A percentile compares a stretch with the other conserved stretches of the same genome.
phyloP scores from a whole-genome alignment of 1,140 invertebrate genomes.

The Hesperophylax magnus region DNA sequence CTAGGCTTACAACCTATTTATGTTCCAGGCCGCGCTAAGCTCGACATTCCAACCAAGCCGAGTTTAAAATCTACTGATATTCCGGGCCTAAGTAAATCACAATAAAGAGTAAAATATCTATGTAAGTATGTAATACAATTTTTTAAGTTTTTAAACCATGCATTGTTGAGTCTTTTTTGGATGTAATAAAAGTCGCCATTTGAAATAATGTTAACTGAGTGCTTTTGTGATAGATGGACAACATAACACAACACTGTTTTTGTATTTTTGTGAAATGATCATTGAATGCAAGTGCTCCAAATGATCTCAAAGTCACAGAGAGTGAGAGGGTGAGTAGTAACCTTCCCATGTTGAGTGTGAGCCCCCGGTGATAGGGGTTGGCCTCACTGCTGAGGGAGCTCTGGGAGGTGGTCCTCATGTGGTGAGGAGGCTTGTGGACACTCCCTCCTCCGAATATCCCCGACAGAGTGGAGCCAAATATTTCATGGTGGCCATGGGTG shows the following conservation, averaged over 20 bases:
- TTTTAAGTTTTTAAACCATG: too few species aligned
- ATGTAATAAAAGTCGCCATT: background rate
- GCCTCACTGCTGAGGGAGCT: conserved; percentile 56
- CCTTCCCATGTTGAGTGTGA: conserved; percentile 55
- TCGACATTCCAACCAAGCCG: too few species aligned
- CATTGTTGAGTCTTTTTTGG: background rate
- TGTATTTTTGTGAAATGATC: background rate
- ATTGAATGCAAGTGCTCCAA: conserved; percentile 14
- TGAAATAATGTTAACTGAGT: background rate
- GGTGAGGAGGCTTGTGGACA: conserved; percentile 61
- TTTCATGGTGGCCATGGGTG: conserved; percentile 61
- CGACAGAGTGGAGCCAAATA: conserved; percentile 69
- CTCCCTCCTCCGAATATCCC: conserved; percentile 64
- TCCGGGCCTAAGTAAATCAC: too few species aligned
- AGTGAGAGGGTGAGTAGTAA: conserved; percentile 1
- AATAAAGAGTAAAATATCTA: too few species aligned
- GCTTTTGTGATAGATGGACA: background rate
- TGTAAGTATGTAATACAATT: too few species aligned
- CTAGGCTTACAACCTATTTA: too few species aligned
- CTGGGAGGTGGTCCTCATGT: conserved; percentile 60
- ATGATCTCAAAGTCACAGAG: background rate
- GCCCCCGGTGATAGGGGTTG: conserved; percentile 55
- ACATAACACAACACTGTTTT: background rate
- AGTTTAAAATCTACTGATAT: too few species aligned
- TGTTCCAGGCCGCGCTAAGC: too few species aligned